Percentiles rank a stretch among this genome's conserved stretches.
phyloP scores from a whole-genome alignment of 2,888 invertebrate genomes.

The Neoaliturus tenellus region DNA sequence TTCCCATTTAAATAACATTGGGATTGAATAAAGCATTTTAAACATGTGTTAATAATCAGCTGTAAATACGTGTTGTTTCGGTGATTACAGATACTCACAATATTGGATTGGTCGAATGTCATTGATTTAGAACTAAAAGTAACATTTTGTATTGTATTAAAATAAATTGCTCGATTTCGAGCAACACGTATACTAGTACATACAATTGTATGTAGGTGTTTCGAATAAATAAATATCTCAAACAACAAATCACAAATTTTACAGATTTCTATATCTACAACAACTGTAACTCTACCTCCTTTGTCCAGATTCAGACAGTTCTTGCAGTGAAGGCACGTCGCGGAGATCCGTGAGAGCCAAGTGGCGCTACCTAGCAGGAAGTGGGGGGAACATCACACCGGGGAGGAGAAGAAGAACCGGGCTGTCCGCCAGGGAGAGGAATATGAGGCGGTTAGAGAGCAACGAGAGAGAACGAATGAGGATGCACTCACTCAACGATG shows the following conservation, averaged over 20 bases:
- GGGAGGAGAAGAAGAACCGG: conserved; percentile 80
- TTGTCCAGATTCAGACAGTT: conserved; percentile 61
- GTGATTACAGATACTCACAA: too few species aligned
- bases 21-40: too few species aligned
- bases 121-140: too few species aligned
- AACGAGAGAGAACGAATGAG: conserved; percentile 94
- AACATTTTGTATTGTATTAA: too few species aligned
- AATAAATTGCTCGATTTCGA: too few species aligned
- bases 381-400: conserved; percentile 39
- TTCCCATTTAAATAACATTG: too few species aligned
- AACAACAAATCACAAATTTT: background rate
- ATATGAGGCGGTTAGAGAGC: conserved; percentile 90
- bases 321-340: conserved; percentile 58
- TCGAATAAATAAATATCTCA: too few species aligned
- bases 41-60: too few species aligned
- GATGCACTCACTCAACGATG: conserved; percentile 95
- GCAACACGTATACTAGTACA: too few species aligned
- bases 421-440: conserved; percentile 89
- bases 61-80: too few species aligned
- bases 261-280: background rate
- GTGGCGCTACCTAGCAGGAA: conserved; percentile 48
- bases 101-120: too few species aligned
- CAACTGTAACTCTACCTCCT: background rate
- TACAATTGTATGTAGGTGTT: too few species aligned
- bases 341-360: conserved; percentile 46